Base-by-base conservation (phyloP, 2,113 vertebrate genomes). In the Caranx ignobilis region DNA sequence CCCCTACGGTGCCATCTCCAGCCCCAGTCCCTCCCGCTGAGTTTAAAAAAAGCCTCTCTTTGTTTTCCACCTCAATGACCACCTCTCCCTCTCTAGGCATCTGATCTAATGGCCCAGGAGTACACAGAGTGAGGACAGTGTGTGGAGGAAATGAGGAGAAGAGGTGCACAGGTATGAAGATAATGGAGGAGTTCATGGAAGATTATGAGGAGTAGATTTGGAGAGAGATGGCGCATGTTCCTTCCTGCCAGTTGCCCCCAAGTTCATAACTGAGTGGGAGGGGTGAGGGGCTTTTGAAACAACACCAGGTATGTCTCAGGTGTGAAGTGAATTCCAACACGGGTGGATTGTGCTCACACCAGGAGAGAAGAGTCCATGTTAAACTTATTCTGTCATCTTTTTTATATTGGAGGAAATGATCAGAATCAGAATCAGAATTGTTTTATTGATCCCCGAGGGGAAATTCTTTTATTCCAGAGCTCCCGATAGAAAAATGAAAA, bases 271-370 rank as follows among this genome's bases (percentile, higher is more conserved):
- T 6, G 16, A 47, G 48, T 77, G 69, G 59, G 75, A 61, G 34
- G 70, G 70, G 15, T 62, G 72, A 71, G 48, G n/a, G 47, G 43
- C 13, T 5, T 74, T 82, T 79, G 65, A 79, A 77, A 66, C 39
- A 41, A 75, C 74, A 78, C 76, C 75, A 56, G 67, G 68, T 70
- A 76, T 35, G 56, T 86, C 71, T 85, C 81, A 67, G 78, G 55
- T 88, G 81, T 85, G 64, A 91, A 87, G 75, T 84, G 56, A 66
- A 90, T 87, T 89, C 74, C 68, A 67, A 37, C 5, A 50, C 77
- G 48, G 63, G 71, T 59, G 45, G 56, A 78, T 31, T 52, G 37
- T 52, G 63, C 71, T 88, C 79, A 76, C n/a, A 78, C 61, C 56
- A 31, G 2, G 61, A 73, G 54, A 75, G 37, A 70, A 11, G 60